Evolutionary conservation across 2,797 vertebrate species (phyloP).

Genomic region (Pterois miles): DNA sequence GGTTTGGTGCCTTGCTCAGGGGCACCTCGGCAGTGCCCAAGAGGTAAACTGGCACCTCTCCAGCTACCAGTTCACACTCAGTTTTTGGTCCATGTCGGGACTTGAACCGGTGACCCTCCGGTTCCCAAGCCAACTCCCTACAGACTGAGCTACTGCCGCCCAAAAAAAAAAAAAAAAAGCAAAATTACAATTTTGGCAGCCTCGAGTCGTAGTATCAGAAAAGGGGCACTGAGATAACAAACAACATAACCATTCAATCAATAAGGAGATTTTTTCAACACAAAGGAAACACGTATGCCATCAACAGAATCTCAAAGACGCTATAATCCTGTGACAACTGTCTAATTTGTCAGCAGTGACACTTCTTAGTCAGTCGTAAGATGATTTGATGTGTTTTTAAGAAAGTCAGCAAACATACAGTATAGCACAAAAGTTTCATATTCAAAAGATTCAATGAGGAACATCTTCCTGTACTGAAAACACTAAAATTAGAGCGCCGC

Average conservation of each 20-base stretch:
- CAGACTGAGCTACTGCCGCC: no score
- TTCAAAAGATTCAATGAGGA: background rate
- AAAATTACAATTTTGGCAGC: no score
- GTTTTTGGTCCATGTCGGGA: no score
- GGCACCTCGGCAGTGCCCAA: no score
- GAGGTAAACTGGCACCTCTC: no score
- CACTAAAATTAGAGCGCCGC: conserved; percentile 7
- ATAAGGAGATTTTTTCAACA: background rate
- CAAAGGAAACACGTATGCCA: background rate
- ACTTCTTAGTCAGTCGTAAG: background rate
- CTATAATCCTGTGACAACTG: background rate
- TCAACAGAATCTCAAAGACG: background rate
- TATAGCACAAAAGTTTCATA: background rate
- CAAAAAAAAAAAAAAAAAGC: no score
- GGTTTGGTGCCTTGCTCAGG: no score
- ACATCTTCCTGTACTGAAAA: background rate
- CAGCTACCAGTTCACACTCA: no score
- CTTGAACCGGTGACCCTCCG: no score
- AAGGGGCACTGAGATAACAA: background rate
- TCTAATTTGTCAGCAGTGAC: background rate
- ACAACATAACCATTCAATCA: background rate
- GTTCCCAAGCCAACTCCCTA: no score
- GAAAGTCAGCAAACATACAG: background rate
- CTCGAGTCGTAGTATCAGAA: background rate
- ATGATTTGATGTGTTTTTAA: background rate